phyloP scores from a whole-genome alignment of 2,113 vertebrate genomes.

The Xiphorhynchus elegans region DNA sequence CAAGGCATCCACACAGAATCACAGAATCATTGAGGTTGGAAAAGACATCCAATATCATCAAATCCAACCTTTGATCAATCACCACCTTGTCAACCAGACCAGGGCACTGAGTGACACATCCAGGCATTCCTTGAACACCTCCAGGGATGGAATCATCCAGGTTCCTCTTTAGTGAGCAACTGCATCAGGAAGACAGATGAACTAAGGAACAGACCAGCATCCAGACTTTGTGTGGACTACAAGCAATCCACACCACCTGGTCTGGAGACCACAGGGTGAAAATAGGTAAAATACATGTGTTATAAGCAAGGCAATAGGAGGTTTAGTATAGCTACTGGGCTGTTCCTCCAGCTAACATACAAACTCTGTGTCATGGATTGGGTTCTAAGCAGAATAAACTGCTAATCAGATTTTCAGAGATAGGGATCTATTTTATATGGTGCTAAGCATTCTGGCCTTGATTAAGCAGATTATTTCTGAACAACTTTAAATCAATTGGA shows the following conservation, averaged over 20 bases:
- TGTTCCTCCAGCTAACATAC: background rate
- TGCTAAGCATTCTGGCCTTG: background rate
- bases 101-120: background rate
- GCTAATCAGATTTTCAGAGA: conserved; percentile 46
- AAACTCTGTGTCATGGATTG: conserved; percentile 4
- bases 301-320: background rate
- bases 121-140: background rate
- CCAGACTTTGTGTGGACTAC: background rate
- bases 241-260: background rate
- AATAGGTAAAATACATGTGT: background rate
- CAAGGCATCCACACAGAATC: background rate
- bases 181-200: background rate
- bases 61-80: background rate
- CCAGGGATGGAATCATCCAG: background rate
- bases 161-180: background rate
- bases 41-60: background rate
- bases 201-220: background rate
- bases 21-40: background rate
- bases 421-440: conserved; percentile 15
- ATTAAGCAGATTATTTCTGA: conserved; percentile 39
- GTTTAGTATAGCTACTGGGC: background rate
- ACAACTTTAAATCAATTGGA: conserved; percentile 29
- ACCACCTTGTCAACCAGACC: background rate
- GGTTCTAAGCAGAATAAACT: conserved; percentile 22
- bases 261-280: background rate